Percentiles rank a stretch among this genome's conserved stretches.
These are phyloP conservation scores for Myrmophylax atrothorax DNA, from an alignment of 2,113 vertebrate species.

Conservation along the genomic window DNA sequence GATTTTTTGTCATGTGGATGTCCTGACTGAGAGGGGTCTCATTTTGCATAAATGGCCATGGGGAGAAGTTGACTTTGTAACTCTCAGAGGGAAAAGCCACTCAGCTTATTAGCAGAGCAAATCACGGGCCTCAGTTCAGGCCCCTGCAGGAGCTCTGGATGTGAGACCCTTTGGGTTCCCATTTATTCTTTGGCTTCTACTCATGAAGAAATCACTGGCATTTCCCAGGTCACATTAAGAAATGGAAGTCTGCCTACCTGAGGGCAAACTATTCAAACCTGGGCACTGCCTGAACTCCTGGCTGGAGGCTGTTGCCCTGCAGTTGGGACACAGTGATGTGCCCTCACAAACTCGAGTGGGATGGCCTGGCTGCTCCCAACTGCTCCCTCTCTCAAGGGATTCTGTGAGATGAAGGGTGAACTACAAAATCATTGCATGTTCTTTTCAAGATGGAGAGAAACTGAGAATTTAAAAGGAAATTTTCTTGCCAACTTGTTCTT, in stretches of 20 bases:
- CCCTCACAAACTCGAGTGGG: fast-evolving
- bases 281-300: not conserved
- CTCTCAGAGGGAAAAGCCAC: not conserved
- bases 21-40: not conserved
- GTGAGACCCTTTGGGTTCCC: not conserved
- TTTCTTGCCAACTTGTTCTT: not conserved
- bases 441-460: not conserved
- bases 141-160: not conserved
- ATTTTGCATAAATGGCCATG: not conserved
- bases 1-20: not conserved
- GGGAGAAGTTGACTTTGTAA: not conserved
- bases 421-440: not conserved
- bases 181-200: not conserved
- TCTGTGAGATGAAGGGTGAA: not conserved
- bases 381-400: not conserved
- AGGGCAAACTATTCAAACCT: not conserved
- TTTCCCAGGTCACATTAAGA: not conserved
- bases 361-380: not conserved
- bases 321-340: fast-evolving
- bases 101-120: not conserved
- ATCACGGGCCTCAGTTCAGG: not conserved
- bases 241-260: not conserved
- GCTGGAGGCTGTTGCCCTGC: not conserved
- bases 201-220: not conserved
- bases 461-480: not conserved